Conservation (phyloP, 2,888 invertebrate species). For the Seira ritae region DNA sequence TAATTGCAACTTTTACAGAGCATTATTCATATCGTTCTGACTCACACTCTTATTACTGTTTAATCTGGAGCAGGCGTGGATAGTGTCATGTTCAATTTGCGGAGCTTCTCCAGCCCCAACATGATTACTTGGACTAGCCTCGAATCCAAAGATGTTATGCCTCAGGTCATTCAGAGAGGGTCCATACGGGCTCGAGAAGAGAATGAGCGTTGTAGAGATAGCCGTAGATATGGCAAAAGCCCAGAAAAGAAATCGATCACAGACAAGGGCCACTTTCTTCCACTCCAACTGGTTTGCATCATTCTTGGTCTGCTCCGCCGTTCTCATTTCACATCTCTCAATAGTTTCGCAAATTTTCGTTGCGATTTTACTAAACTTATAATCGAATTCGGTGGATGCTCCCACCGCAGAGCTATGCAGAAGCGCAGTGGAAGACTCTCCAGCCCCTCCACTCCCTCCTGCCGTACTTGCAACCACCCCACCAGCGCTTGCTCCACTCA, state of each 20-base stretch:
- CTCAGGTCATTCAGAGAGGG: slow-evolving; percentile 74
- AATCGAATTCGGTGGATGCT: slow-evolving; percentile 78
- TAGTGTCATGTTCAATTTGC: background rate
- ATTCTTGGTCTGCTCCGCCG: slow-evolving; percentile 86
- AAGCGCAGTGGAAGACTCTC: slow-evolving; percentile 2
- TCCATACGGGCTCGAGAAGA: slow-evolving; percentile 82
- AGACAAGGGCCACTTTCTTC: slow-evolving; percentile 88
- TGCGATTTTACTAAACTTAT: slow-evolving; percentile 82
- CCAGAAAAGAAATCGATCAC: slow-evolving; percentile 86
- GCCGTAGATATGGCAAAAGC: slow-evolving; percentile 86
- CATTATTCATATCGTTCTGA: no score
- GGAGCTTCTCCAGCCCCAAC: background rate
- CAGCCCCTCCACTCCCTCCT: background rate
- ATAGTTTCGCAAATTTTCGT: slow-evolving; percentile 85
- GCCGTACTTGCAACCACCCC: background rate
- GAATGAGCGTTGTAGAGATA: slow-evolving; percentile 86
- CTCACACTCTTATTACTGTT: background rate
- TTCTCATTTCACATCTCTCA: slow-evolving; percentile 86
- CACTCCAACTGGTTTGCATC: slow-evolving; percentile 90
- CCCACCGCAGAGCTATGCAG: background rate
- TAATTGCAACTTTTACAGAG: no score
- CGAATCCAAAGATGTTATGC: slow-evolving; percentile 39
- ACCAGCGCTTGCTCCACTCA: background rate
- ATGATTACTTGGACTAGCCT: background rate
- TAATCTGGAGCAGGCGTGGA: background rate